These are phyloP conservation scores for Euphydryas editha DNA, from an alignment of 2,888 invertebrate species.

Conservation along the genomic window DNA sequence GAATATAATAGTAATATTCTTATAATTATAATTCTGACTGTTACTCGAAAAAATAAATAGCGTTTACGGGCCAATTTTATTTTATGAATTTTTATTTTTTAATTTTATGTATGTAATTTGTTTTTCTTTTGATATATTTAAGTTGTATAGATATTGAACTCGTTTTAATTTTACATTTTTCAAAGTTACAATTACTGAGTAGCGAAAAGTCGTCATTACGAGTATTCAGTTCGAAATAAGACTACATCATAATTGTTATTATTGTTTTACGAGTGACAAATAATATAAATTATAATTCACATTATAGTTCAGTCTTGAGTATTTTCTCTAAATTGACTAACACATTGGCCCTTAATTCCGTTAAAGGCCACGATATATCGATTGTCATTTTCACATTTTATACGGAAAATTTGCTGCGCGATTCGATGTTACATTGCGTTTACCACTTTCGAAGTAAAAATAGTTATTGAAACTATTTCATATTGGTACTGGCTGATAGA, in stretches of 20 bases:
- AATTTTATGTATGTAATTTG: neutral
- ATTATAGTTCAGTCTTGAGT: conserved; percentile 76
- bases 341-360: conserved; percentile 56
- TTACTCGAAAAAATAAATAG: neutral
- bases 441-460: neutral
- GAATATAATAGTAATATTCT: too few relatives aligned
- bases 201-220: neutral
- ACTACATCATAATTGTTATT: neutral
- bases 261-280: conserved; percentile 7
- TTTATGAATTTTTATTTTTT: neutral
- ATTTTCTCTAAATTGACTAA: conserved; percentile 77
- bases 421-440: neutral
- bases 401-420: conserved; percentile 20
- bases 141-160: too few relatives aligned
- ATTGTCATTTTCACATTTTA: conserved; percentile 20
- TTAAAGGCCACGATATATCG: conserved; percentile 36
- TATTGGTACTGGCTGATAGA: neutral
- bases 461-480: neutral
- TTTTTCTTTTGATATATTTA: neutral
- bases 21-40: neutral
- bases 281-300: conserved; percentile 47
- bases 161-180: too few relatives aligned
- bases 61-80: neutral
- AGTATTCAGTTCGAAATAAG: neutral
- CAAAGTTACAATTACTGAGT: too few relatives aligned